Conservation (phyloP, 2,888 invertebrate genomes). For the Lasiommata megera region DNA sequence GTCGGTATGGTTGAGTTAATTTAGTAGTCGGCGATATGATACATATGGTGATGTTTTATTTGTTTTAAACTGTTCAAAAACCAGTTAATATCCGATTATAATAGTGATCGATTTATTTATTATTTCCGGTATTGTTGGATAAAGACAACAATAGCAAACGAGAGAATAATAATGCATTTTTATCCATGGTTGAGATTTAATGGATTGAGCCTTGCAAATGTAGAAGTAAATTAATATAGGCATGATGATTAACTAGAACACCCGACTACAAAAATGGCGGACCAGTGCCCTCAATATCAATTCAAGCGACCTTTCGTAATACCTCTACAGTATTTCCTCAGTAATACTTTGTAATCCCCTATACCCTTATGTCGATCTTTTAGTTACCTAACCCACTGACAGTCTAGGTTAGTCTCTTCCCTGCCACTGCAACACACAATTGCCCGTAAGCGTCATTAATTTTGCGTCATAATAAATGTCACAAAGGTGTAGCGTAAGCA, state of each 20-base stretch:
- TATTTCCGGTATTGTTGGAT: constrained; percentile 33
- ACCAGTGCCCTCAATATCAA: constrained; percentile 16
- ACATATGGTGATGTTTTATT: constrained; percentile 26
- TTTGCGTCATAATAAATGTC: too few relatives aligned
- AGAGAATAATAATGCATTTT: constrained; percentile 28
- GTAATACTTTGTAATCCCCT: too few relatives aligned
- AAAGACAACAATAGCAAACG: constrained; percentile 31
- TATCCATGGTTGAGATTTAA: constrained; percentile 16
- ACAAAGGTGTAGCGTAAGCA: too few relatives aligned
- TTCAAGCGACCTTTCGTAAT: too few relatives aligned
- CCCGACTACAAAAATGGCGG: constrained; percentile 20
- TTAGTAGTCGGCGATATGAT: constrained; percentile 26
- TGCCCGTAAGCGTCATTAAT: too few relatives aligned
- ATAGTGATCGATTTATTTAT: constrained; percentile 27
- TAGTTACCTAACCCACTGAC: too few relatives aligned
- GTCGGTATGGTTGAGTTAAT: constrained; percentile 12
- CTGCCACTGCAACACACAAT: too few relatives aligned
- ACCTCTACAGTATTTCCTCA: too few relatives aligned
- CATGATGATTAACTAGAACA: constrained; percentile 19
- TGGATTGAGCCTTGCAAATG: constrained; percentile 15
- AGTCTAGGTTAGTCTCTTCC: too few relatives aligned
- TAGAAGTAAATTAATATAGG: constrained; percentile 18
- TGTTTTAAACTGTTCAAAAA: constrained; percentile 27
- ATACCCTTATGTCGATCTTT: too few relatives aligned
- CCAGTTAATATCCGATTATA: constrained; percentile 28